Percentiles rank a stretch among this genome's conserved stretches.
phyloP scores from a whole-genome alignment of 2,113 vertebrate species.

The Oryzias woworae region DNA sequence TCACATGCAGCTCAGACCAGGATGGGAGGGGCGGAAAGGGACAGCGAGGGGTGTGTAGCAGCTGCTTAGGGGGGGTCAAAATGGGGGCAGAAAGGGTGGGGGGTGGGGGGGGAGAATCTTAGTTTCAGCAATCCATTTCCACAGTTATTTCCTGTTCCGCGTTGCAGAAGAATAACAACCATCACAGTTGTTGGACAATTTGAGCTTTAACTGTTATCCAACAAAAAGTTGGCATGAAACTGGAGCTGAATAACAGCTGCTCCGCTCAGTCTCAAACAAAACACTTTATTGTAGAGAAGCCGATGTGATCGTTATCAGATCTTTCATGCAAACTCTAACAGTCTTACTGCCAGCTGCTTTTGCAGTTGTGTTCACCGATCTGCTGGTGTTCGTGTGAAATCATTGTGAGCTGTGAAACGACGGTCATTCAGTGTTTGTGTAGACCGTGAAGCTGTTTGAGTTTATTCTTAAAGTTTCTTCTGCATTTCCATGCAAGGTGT shows the following conservation, averaged over 20 bases:
- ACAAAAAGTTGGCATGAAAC: not conserved
- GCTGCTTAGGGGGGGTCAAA: no score
- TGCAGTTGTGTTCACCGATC: not conserved
- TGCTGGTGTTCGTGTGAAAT: not conserved
- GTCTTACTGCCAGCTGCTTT: conserved; percentile 11
- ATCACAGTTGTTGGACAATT: not conserved
- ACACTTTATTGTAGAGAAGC: conserved; percentile 29
- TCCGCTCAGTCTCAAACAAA: not conserved
- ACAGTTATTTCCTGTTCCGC: not conserved
- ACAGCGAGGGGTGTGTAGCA: no score
- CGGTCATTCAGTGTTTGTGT: not conserved
- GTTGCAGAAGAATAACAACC: conserved; percentile 21
- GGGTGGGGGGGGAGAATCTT: no score
- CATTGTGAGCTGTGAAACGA: not conserved
- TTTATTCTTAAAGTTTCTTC: not conserved
- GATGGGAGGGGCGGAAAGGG: no score
- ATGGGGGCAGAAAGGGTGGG: no score
- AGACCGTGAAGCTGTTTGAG: not conserved
- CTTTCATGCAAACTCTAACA: conserved; percentile 29
- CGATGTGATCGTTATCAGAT: not conserved
- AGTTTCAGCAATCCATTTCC: not conserved
- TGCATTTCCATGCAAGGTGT: conserved; percentile 35
- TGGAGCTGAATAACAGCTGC: not conserved
- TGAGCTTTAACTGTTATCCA: not conserved
- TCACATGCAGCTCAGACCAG: no score